These are phyloP conservation scores for Charaxes varanes DNA, from an alignment of 1,140 invertebrate genomes.

Conservation along the genomic window DNA sequence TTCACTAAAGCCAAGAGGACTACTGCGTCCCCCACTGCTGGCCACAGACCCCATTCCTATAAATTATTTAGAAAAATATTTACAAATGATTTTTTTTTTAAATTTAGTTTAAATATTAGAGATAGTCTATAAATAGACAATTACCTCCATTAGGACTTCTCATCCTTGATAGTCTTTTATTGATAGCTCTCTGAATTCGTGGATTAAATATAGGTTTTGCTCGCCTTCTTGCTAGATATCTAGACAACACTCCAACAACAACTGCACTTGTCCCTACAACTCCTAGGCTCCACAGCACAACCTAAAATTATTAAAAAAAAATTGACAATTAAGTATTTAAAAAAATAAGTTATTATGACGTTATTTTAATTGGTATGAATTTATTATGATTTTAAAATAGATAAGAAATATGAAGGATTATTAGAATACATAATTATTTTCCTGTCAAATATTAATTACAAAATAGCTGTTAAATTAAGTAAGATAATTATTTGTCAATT, in stretches of 20 bases:
- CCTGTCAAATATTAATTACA: too few relatives aligned
- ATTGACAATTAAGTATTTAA: not conserved
- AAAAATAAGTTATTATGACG: not conserved
- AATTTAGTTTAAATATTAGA: not conserved
- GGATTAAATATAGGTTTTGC: constrained; percentile 69
- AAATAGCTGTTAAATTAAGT: too few relatives aligned
- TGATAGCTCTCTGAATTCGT: constrained; percentile 70
- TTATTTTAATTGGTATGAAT: too few relatives aligned
- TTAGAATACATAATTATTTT: too few relatives aligned
- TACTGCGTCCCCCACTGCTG: constrained; percentile 74
- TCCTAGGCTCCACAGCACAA: constrained; percentile 69
- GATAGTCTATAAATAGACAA: constrained; percentile 4
- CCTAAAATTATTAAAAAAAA: constrained; percentile 55
- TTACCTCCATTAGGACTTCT: constrained; percentile 79
- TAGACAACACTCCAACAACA: constrained; percentile 77
- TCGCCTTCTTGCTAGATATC: constrained; percentile 76
- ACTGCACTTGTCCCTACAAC: constrained; percentile 74
- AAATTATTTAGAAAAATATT: constrained; percentile 9
- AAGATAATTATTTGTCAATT: too few relatives aligned
- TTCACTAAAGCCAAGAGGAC: constrained; percentile 76
- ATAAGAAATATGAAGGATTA: too few relatives aligned
- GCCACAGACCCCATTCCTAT: constrained; percentile 75
- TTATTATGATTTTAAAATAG: too few relatives aligned
- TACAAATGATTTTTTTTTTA: not conserved
- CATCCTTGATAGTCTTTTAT: constrained; percentile 75